Base-by-base conservation (phyloP, 2,888 invertebrate species). In the Andrena marginata region DNA sequence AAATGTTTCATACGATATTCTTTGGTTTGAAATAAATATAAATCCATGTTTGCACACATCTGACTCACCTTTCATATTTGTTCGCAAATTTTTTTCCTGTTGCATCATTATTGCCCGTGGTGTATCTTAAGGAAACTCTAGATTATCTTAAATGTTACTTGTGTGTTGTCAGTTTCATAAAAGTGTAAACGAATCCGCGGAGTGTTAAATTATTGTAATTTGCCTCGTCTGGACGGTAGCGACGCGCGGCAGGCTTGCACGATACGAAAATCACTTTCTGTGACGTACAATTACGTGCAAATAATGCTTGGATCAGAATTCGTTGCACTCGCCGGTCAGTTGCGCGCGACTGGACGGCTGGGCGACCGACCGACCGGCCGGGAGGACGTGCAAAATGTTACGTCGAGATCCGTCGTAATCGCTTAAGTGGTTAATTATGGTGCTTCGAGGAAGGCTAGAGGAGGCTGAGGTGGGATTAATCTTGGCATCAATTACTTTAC, bases 401-500 rank as follows among this genome's bases (percentile, higher is more conserved):
- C 89, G 87, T 89, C 88, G 87, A 82, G 89, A 88, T 88, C 87
- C 89, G 87, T 89, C 90, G 89, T 90, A 91, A 91, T 90, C 90
- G 90, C 90, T 91, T 90, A 91, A 90, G 90, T 91, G 90, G 90
- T 90, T 91, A 91, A 91, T 91, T 91, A 91, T 88, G 88, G 88
- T 87, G 89, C 88, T 90, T 87, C 87, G 87, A 88, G 88, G 88
- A 90, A 87, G 87, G 84, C 90, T 87, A 85, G 87, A 86, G 88
- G 89, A 88, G 87, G 84, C 85, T 80, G 78, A 85, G 85, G 85
- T 88, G 86, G 89, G 88, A 89, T 89, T 89, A 89, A 89, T 89
- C 89, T 89, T 89, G 80, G 83, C 86, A 85, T 88, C 89, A 82
- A 87, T 87, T 84, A 81, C 89, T 89, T 78, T 77, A 78, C 76